These are phyloP conservation scores for zebrafish (Danio rerio) DNA, from an alignment of 2,113 vertebrate species.

Conservation along the genomic window GRCz12tu NC_133195.1:42894001-42894500, in stretches of 20 bases:
- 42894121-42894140: constrained; percentile 48
- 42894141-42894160: constrained; percentile 52
- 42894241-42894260: constrained; percentile 63
- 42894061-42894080: constrained; percentile 1
- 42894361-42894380: constrained; percentile 74
- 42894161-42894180: constrained; percentile 51
- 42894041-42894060: constrained; percentile 34
- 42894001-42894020: not conserved
- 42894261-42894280: constrained; percentile 85
- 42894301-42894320: constrained; percentile 90
- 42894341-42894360: constrained; percentile 86
- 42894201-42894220: constrained; percentile 37
- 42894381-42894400: constrained; percentile 85
- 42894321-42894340: constrained; percentile 86
- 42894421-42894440: constrained; percentile 81
- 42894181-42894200: constrained; percentile 56
- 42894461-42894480: constrained; percentile 81
- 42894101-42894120: constrained; percentile 49
- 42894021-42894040: not conserved
- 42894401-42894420: constrained; percentile 79
- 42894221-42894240: constrained; percentile 48
- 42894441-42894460: constrained; percentile 76
- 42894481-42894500: constrained; percentile 86
- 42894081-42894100: constrained; percentile 33
- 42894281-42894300: constrained; percentile 88